phyloP scores from a whole-genome alignment of 92 coral and sea anemone genomes.

The Galaxea fascicularis region DNA sequence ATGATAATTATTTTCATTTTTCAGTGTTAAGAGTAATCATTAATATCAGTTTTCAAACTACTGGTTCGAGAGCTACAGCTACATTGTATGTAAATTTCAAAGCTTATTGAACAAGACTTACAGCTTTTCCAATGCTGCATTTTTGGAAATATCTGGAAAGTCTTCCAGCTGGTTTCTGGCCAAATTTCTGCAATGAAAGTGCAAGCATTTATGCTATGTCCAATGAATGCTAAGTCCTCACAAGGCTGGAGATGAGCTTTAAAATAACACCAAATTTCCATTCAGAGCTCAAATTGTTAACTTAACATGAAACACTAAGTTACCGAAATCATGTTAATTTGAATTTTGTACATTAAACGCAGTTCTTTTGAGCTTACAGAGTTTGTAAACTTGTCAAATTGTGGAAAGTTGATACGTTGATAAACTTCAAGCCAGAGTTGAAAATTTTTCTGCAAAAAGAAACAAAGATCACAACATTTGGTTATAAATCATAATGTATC shows the following conservation, averaged over 20 bases:
- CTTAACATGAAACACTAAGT: no score
- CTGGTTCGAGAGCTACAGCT: no score
- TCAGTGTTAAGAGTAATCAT: no score
- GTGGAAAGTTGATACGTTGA: constrained; percentile 70
- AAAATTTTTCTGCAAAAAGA: constrained; percentile 64
- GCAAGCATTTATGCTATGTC: background rate
- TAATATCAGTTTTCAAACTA: no score
- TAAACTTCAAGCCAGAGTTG: constrained; percentile 49
- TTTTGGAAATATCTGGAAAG: constrained; percentile 88
- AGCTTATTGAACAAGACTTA: constrained; percentile 52
- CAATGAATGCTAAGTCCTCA: background rate
- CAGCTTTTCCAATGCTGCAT: constrained; percentile 77
- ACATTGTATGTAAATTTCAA: no score
- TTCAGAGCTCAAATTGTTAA: no score
- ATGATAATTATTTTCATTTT: no score
- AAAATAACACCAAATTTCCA: no score
- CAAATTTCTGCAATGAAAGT: constrained; percentile 66
- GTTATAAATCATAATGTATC: no score
- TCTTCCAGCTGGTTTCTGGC: constrained; percentile 73
- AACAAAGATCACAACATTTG: background rate
- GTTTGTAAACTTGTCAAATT: constrained; percentile 61
- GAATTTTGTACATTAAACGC: background rate
- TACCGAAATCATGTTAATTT: no score
- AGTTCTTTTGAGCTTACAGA: constrained; percentile 69
- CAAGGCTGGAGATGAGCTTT: background rate